Conservation (phyloP, 1,140 invertebrate genomes). For the Halesus radiatus region DNA sequence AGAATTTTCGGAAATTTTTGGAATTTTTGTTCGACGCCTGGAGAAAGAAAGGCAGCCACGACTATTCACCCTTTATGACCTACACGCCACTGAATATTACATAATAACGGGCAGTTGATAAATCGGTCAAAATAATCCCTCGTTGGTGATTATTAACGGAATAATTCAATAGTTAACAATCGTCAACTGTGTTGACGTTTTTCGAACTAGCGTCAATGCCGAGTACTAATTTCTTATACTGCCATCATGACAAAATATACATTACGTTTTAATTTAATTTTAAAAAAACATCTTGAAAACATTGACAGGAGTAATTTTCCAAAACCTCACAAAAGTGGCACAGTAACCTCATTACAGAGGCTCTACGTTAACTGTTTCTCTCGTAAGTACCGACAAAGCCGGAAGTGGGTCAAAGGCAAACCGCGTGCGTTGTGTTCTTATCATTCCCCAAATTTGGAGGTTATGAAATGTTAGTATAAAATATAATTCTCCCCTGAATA, state of each 20-base stretch:
- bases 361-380: neutral
- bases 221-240: neutral
- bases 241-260: neutral
- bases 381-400: neutral
- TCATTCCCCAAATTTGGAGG: conserved; percentile 13
- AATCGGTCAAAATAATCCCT: too few species aligned
- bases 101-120: too few species aligned
- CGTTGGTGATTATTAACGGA: too few species aligned
- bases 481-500: conserved; percentile 5
- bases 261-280: neutral
- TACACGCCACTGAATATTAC: too few species aligned
- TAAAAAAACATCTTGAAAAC: neutral
- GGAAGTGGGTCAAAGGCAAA: conserved; percentile 14
- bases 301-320: neutral
- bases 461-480: neutral
- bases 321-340: neutral
- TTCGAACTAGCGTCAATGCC: too few species aligned
- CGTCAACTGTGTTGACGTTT: too few species aligned
- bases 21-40: too few species aligned
- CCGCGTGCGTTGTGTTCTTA: conserved; percentile 19
- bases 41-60: too few species aligned
- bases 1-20: too few species aligned
- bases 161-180: too few species aligned
- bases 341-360: neutral
- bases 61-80: too few species aligned